Percentiles rank a stretch among this genome's conserved stretches.
These are phyloP conservation scores for Xyliphius kryptos DNA, from an alignment of 2,113 vertebrate genomes.

Conservation along the genomic window DNA sequence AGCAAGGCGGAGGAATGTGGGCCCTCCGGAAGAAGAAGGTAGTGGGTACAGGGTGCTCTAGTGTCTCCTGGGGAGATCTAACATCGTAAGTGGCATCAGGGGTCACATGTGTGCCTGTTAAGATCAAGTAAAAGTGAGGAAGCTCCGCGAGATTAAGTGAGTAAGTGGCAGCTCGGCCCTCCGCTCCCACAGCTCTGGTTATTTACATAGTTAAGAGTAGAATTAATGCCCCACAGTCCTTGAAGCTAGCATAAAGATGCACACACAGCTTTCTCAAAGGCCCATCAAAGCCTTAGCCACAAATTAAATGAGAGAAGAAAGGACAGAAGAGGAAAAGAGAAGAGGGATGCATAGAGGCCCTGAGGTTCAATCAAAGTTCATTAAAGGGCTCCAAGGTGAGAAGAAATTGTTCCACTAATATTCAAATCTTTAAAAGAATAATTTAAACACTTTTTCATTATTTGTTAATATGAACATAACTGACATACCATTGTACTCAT, in stretches of 20 bases:
- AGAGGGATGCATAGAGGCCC: slow-evolving; percentile 34
- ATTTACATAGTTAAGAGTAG: slow-evolving; percentile 64
- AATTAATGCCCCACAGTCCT: slow-evolving; percentile 58
- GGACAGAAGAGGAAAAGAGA: slow-evolving; percentile 36
- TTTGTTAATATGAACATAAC: too few relatives aligned
- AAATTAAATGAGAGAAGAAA: slow-evolving; percentile 54
- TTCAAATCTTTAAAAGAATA: too few relatives aligned
- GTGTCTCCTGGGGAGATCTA: slow-evolving; percentile 50
- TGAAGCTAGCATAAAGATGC: slow-evolving; percentile 56
- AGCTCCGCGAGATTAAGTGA: slow-evolving; percentile 56
- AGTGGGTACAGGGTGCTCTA: slow-evolving; percentile 46
- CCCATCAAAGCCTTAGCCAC: slow-evolving; percentile 58
- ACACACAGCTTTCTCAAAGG: slow-evolving; percentile 60
- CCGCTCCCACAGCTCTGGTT: slow-evolving; percentile 62
- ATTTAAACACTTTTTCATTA: too few relatives aligned
- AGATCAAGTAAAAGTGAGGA: slow-evolving; percentile 60
- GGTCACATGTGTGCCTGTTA: slow-evolving; percentile 59
- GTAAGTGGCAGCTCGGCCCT: slow-evolving; percentile 58
- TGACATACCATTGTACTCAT: too few relatives aligned
- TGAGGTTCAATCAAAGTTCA: background rate
- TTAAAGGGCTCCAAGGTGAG: too few relatives aligned
- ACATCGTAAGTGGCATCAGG: slow-evolving; percentile 50
- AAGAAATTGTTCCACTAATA: too few relatives aligned
- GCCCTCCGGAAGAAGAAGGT: slow-evolving; percentile 54
- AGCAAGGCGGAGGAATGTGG: slow-evolving; percentile 49